phyloP scores from a whole-genome alignment of 2,888 invertebrate genomes.

The Eilema caniola region DNA sequence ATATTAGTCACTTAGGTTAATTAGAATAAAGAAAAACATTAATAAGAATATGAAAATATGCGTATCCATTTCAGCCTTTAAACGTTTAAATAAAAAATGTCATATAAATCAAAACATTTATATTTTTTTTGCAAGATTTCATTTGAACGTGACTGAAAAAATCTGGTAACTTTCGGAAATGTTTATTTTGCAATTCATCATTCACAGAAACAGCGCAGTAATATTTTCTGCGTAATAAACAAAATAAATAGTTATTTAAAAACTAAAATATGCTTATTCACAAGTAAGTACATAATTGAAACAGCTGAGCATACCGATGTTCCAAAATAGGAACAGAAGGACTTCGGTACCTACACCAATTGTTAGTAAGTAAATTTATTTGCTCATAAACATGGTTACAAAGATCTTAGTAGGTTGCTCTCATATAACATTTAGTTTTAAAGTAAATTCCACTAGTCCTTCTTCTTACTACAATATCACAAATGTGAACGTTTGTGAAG shows the following conservation, averaged over 20 bases:
- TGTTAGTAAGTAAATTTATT: no score
- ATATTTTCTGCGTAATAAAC: background rate
- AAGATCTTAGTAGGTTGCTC: no score
- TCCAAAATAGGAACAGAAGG: background rate
- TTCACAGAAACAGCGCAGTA: background rate
- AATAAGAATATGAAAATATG: background rate
- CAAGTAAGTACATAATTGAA: background rate
- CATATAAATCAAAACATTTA: background rate
- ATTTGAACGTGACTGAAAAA: background rate
- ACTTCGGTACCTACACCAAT: background rate
- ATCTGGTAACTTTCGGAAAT: background rate
- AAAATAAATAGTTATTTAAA: no score
- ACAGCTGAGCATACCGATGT: background rate
- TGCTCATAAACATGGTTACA: no score
- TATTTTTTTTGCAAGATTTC: background rate
- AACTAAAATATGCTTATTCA: no score
- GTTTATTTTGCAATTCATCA: background rate
- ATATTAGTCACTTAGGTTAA: no score
- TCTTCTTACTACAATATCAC: no score
- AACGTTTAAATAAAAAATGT: background rate
- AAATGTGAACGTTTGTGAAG: no score
- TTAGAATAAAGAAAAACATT: no score
- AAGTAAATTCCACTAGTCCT: no score
- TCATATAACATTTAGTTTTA: background rate
- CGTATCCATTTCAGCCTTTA: background rate